These are phyloP conservation scores for Etheostoma cragini DNA, from an alignment of 2,113 vertebrate genomes.

Conservation along the genomic window DNA sequence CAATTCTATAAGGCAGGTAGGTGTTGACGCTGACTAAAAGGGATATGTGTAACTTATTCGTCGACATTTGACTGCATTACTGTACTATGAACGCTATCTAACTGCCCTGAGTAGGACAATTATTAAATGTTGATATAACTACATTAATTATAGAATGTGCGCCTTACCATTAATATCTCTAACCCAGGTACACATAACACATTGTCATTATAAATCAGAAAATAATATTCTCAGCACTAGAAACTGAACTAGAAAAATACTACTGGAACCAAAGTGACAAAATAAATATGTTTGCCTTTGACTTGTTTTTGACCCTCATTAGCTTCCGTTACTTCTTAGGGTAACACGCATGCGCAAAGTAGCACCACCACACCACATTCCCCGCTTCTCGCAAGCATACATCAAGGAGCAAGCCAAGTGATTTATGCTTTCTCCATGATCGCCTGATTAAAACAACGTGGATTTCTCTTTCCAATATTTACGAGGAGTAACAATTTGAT, in stretches of 20 bases:
- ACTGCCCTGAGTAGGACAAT: not conserved
- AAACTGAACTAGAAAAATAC: not conserved
- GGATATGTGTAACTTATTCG: not conserved
- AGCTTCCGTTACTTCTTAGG: conserved; percentile 34
- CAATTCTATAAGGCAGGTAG: no score
- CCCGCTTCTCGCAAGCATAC: conserved; percentile 75
- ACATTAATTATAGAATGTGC: no score
- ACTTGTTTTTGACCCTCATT: conserved; percentile 48
- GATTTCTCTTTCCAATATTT: not conserved
- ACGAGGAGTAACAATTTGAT: not conserved
- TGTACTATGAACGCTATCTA: not conserved
- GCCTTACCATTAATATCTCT: no score
- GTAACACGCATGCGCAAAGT: conserved; percentile 72
- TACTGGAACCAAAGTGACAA: not conserved
- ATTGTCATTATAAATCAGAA: not conserved
- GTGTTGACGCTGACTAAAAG: not conserved
- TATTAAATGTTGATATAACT: not conserved
- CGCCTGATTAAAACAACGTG: not conserved
- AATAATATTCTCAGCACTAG: not conserved
- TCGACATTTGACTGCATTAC: no score
- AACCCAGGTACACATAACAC: not conserved
- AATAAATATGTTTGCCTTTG: not conserved
- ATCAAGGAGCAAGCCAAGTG: not conserved
- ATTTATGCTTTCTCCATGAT: not conserved
- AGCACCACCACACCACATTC: conserved; percentile 75